A percentile compares a stretch with the other conserved stretches of the same genome.
Evolutionary conservation across 2,888 invertebrate genomes (phyloP).

Genomic region (Bimastos eiseni): DNA sequence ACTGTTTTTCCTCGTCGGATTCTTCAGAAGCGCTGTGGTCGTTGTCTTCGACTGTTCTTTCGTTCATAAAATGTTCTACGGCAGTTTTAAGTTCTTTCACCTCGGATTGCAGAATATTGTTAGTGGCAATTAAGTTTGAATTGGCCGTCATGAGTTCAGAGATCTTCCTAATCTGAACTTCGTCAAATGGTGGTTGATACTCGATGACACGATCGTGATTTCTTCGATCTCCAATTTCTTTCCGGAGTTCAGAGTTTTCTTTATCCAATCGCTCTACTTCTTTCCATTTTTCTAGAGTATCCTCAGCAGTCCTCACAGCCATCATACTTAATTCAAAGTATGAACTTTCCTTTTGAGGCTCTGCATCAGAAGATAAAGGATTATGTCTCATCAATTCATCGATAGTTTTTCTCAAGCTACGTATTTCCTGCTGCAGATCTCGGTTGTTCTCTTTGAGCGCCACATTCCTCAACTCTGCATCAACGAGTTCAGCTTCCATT

Average conservation of each 20-base stretch:
- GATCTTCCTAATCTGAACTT: background rate
- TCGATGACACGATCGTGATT: background rate
- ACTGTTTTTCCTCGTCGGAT: background rate
- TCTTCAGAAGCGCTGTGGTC: background rate
- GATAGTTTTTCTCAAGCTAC: background rate
- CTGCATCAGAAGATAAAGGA: background rate
- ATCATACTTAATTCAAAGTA: background rate
- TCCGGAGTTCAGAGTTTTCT: background rate
- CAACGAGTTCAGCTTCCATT: background rate
- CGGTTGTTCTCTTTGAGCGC: slow-evolving; percentile 7
- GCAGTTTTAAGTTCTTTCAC: background rate
- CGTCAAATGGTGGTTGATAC: background rate
- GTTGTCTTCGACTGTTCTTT: background rate
- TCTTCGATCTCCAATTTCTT: background rate
- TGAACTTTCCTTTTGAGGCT: background rate
- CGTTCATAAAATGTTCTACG: background rate
- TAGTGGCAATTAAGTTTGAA: background rate
- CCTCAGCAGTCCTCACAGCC: background rate
- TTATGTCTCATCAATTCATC: background rate
- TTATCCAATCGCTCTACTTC: background rate
- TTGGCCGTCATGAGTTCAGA: background rate
- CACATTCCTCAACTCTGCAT: background rate
- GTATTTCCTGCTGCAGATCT: background rate
- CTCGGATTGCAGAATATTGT: background rate
- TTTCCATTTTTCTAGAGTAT: slow-evolving; percentile 2